Base-by-base conservation (phyloP, 2,797 vertebrate genomes). In the Ceryle rudis region DNA sequence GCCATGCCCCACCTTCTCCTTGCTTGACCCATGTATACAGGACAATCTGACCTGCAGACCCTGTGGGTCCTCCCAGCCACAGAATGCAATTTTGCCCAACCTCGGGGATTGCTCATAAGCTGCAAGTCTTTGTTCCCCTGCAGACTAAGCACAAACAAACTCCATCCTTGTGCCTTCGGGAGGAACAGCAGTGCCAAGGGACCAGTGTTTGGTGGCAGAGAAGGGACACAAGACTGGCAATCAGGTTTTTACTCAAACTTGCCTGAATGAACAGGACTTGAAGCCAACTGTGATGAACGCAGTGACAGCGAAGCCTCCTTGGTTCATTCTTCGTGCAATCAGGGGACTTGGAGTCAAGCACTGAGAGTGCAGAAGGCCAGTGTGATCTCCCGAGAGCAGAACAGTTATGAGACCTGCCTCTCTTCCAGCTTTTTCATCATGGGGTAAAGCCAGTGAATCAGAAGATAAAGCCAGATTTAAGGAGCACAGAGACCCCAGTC, bases 11-110 rank as follows among this genome's bases (percentile, higher is more conserved):
- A n/a, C 25, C 58, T 80, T 52, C 78, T 44, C 39, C 70, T 58
- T 39, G 37, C 8, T 4, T 31, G 42, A 31, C 28, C 28, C 35
- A 3, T 1, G 5, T 11, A 11, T 0, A 9, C 3, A 54, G 44
- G 39, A 47, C 54, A 67, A 23, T 1, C 44, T 28, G 35, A 54
- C 7, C 61, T 46, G 14, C 5, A 29, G 5, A 5, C 9, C 41
- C 61, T 52, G 46, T 10, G 26, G 61, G 6, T 41, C 55, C 41
- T 55, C 33, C 28, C 84, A 46, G n/a, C 28, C 2, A 8, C 65
- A 64, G 39, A 23, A 8, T 0, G 11, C 8, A 9, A 54, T 64
- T 80, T 49, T 71, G 73, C 64, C 64, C n/a, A 31, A 9, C 42
- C 39, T 52, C 37, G 16, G 26, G 33, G 10, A 41, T 9, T 17